Percentiles rank a stretch among this genome's conserved stretches.
Conservation (phyloP, 2,113 vertebrate species). For the Clarias batrachus region DNA sequence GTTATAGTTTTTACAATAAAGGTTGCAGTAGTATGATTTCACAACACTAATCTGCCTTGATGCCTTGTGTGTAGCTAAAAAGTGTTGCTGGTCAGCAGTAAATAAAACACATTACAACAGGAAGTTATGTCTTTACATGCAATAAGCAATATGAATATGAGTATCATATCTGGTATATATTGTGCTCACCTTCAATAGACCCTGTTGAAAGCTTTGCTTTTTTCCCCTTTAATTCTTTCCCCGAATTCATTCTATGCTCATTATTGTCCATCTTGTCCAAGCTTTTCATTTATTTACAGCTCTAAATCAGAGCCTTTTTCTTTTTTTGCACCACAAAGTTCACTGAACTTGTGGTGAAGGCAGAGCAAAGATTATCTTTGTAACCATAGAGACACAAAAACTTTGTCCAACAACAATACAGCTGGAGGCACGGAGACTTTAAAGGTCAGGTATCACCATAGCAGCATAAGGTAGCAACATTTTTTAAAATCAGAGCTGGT, state of each 20-base stretch:
- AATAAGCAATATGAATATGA: not conserved
- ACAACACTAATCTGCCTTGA: not conserved
- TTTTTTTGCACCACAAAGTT: not conserved
- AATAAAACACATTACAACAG: not conserved
- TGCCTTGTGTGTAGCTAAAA: not conserved
- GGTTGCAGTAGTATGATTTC: not conserved
- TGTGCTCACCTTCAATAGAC: conserved; percentile 25
- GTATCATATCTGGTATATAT: not conserved
- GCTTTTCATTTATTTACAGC: not conserved
- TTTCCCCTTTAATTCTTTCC: not conserved
- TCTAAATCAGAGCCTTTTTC: not conserved
- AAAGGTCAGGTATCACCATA: conserved; percentile 20
- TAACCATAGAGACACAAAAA: conserved; percentile 38
- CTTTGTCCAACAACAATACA: conserved; percentile 33
- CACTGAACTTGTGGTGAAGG: not conserved
- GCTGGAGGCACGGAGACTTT: conserved; percentile 12
- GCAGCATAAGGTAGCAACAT: not conserved
- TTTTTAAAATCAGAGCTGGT: not conserved
- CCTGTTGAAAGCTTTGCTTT: not conserved
- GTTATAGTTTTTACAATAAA: conserved; percentile 6
- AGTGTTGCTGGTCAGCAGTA: not conserved
- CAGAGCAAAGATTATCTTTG: conserved; percentile 18
- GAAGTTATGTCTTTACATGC: too few relatives aligned
- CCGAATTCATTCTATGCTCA: conserved; percentile 11
- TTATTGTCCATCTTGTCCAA: not conserved